phyloP scores from a whole-genome alignment of 1,140 invertebrate species.

The Sarcophaga bullata region DNA sequence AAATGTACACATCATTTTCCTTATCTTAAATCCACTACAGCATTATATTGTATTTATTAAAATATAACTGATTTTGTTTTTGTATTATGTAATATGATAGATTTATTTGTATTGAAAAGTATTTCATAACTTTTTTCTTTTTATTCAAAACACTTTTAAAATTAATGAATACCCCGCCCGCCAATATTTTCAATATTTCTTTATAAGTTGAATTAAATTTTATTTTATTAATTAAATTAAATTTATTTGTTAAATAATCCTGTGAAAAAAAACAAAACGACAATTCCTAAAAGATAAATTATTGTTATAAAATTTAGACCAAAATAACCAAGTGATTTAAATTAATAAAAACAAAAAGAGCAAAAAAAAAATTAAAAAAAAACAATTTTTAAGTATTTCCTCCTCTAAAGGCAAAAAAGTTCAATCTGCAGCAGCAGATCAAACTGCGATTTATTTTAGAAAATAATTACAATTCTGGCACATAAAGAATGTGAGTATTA shows the following conservation, averaged over 20 bases:
- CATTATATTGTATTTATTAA: too few relatives aligned
- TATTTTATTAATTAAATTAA: neutral
- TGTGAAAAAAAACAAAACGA: neutral
- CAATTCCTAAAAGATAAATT: neutral
- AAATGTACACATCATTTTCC: too few relatives aligned
- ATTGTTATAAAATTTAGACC: conserved; percentile 34
- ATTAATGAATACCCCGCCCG: neutral
- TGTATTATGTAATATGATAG: too few relatives aligned
- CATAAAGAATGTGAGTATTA: too few relatives aligned
- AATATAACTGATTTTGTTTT: too few relatives aligned
- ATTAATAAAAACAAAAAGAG: conserved; percentile 20
- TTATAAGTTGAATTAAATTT: neutral
- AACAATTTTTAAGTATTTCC: neutral
- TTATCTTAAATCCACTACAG: too few relatives aligned
- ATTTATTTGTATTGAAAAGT: too few relatives aligned
- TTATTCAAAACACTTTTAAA: too few relatives aligned
- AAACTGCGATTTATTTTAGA: too few relatives aligned
- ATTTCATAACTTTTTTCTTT: too few relatives aligned
- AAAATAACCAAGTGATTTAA: conserved; percentile 34
- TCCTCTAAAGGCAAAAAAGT: neutral
- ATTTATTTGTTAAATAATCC: neutral
- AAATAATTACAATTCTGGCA: too few relatives aligned
- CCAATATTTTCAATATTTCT: neutral
- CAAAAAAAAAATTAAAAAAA: neutral
- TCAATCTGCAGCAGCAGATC: neutral